These are phyloP conservation scores for Scortum barcoo DNA, from an alignment of 2,113 vertebrate genomes.

Conservation along the genomic window DNA sequence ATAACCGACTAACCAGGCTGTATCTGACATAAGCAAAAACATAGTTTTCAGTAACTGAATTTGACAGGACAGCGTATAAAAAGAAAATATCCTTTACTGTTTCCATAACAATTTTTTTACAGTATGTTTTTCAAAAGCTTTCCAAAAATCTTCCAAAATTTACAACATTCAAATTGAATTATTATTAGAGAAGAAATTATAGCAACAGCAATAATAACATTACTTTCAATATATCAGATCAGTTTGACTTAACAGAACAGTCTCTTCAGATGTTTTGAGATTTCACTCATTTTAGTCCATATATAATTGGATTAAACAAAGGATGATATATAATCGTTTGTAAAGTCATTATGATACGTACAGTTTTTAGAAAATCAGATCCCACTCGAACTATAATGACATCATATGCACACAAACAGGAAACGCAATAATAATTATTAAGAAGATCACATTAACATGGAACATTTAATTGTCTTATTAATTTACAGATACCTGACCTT, in stretches of 20 bases:
- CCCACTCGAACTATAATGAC: background rate
- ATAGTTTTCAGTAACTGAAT: no score
- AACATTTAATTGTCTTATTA: background rate
- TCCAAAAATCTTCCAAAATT: background rate
- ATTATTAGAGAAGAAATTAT: background rate
- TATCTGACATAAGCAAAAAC: no score
- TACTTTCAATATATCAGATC: background rate
- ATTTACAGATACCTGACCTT: slow-evolving; percentile 52
- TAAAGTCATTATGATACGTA: slow-evolving; percentile 35
- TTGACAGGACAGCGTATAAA: no score
- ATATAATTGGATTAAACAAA: slow-evolving; percentile 57
- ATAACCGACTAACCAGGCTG: no score
- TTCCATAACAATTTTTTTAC: no score
- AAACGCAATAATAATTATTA: slow-evolving; percentile 22
- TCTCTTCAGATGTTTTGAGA: slow-evolving; percentile 29
- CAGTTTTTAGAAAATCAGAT: slow-evolving; percentile 30
- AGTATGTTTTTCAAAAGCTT: no score
- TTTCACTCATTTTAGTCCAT: slow-evolving; percentile 53
- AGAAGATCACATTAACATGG: accelerated
- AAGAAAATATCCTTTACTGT: no score
- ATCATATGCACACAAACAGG: slow-evolving; percentile 34
- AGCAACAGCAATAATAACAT: background rate
- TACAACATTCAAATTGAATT: background rate
- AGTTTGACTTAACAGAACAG: slow-evolving; percentile 14
- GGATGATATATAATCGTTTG: slow-evolving; percentile 45